Base-by-base conservation (phyloP, 2,888 invertebrate species). In the Thecocarcelia acutangulata region DNA sequence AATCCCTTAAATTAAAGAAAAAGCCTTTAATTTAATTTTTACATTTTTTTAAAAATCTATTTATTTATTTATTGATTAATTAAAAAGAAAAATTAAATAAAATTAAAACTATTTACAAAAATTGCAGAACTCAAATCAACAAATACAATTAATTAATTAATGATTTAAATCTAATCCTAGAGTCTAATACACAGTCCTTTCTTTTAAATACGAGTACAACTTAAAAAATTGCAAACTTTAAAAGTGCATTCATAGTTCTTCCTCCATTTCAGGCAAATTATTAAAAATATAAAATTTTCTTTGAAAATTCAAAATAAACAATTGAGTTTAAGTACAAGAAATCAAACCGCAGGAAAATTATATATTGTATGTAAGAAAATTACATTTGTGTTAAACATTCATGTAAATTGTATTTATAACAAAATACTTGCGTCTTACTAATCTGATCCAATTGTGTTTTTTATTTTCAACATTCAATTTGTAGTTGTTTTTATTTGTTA, bases 281-380 rank as follows among this genome's bases (percentile, higher is more conserved):
- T 46, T 37, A 17, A 40, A 46, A 11, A 42, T 28, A 58, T 69
- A 13, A 52, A 40, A 11, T 21, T 52, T 12, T 68, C 6, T 52
- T 24, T 15, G 33, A 33, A 33, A 33, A 17, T 68, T 54, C 12
- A 17, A 58, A 58, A 58, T 28, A 50, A 50, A 59, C 68, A 68
- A 59, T 50, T 58, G 12, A 40, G 19, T 77, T 58, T 70, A 64
- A 78, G 59, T 66, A 78, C 46, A 73, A 72, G 78, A 66, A 66
- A 40, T 46, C 54, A 78, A 78, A 78, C 78, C 78, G 78, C 72
- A 78, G 52, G 52, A 52, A 59, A 74, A n/a, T 68, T 74, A 56
- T 33, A 48, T 61, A 56, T 61, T n/a, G n/a, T n/a, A n/a, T n/a
- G n/a, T n/a, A n/a, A n/a, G 33, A 6, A 33, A 33, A 59, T 66